These are phyloP conservation scores for Eucriotettix oculatus DNA, from an alignment of 2,888 invertebrate species.

Conservation along the genomic window DNA sequence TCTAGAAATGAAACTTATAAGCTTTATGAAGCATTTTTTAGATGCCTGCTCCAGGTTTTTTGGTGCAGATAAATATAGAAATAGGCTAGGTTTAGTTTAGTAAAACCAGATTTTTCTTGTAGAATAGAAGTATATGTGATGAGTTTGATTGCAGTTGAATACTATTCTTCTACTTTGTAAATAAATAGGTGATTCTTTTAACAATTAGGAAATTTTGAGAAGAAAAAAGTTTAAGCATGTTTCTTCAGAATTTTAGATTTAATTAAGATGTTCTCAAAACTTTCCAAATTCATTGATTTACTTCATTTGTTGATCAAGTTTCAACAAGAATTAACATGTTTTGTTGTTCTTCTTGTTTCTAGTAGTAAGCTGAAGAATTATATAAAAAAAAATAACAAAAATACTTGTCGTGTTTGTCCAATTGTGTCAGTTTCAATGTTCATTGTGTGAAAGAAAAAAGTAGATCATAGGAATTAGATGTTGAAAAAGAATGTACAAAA, in stretches of 20 bases:
- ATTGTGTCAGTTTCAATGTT: constrained; percentile 10
- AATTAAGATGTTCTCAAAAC: neutral
- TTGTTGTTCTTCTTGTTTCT: neutral
- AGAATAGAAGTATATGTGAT: neutral
- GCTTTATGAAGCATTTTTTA: neutral
- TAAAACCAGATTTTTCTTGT: neutral
- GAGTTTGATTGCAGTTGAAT: neutral
- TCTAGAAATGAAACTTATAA: neutral
- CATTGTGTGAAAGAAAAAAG: constrained; percentile 9
- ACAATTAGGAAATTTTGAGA: neutral
- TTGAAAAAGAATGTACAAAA: neutral
- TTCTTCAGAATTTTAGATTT: neutral
- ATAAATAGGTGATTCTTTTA: neutral
- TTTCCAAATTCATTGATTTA: no score
- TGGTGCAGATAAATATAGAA: neutral
- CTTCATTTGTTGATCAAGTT: no score
- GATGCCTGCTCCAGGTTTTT: neutral
- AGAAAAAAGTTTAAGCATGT: neutral
- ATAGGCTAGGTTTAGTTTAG: neutral
- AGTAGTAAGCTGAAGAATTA: constrained; percentile 2
- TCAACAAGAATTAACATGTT: neutral
- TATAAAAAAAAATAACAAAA: neutral
- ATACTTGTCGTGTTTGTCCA: constrained; percentile 9
- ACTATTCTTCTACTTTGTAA: neutral
- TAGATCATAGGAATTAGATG: constrained; percentile 4